Conservation (phyloP, 2,797 vertebrate species). For the Protosalanx chinensis region DNA sequence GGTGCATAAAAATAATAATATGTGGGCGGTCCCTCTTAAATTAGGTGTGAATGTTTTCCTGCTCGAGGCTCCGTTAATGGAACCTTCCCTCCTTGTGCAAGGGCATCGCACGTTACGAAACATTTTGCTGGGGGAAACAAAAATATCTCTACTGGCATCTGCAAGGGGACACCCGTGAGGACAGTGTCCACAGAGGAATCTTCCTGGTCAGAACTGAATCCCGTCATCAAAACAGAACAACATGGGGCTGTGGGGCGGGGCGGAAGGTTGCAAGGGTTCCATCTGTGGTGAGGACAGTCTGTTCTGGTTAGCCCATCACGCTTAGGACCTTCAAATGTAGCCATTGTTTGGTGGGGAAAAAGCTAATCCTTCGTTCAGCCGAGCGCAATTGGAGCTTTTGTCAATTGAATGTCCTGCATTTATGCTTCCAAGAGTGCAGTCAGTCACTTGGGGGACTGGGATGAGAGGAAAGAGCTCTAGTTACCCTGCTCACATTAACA, state of each 20-base stretch:
- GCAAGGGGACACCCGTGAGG: constrained; percentile 1
- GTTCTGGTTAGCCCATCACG: background rate
- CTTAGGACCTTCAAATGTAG: background rate
- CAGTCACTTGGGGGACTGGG: too few species aligned
- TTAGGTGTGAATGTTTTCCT: too few species aligned
- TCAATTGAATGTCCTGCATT: too few species aligned
- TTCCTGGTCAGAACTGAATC: background rate
- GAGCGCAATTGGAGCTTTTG: too few species aligned
- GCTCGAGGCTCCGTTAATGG: too few species aligned
- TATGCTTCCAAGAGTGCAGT: too few species aligned
- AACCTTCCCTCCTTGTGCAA: too few species aligned
- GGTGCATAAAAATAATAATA: too few species aligned
- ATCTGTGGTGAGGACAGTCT: background rate
- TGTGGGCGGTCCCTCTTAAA: too few species aligned
- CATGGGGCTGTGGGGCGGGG: background rate
- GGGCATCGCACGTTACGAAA: background rate
- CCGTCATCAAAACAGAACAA: background rate
- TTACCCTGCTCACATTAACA: background rate
- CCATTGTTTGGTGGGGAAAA: too few species aligned
- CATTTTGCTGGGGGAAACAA: background rate
- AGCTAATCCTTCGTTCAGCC: too few species aligned
- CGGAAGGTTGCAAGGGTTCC: background rate
- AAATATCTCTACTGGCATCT: constrained; percentile 8
- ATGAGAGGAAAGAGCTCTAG: background rate
- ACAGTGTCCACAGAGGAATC: background rate